Base-by-base conservation (phyloP, 2,888 invertebrate species). In the Chelonus formosanus region DNA sequence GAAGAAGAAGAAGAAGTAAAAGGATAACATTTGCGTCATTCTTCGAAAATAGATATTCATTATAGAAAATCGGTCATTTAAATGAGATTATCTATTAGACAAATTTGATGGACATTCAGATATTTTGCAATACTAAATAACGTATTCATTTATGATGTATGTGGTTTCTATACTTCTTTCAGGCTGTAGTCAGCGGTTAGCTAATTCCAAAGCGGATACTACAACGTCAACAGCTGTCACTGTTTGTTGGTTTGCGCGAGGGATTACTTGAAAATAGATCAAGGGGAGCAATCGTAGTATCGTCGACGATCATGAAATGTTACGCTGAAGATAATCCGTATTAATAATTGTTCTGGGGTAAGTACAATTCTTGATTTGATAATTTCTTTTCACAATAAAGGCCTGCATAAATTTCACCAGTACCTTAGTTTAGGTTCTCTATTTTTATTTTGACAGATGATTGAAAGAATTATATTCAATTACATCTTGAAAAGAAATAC, bases 191-290 rank as follows among this genome's bases (percentile, higher is more conserved):
- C 48, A 43, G 59, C 69, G 65, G 67, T 69, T 71, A 63, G 65
- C 69, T 68, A 64, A 70, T 70, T 71, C 67, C 67, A 73, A 75
- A 74, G 70, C 70, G 70, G 70, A 73, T 72, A 71, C 72, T 57
- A 65, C 64, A 50, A 75, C 76, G 75, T 80, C 76, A 80, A 76
- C 83, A 82, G 83, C 83, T 83, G 83, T 77, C 76, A 76, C 75
- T 81, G 76, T 80, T 81, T 81, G 82, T 81, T 81, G 82, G 78
- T 79, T 80, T 78, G 78, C 76, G 71, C 67, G 68, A 70, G 76
- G 80, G 80, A 81, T 82, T 82, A 82, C 76, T 78, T 74, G 78
- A 77, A 79, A 81, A 80, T 80, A 80, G 77, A 78, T 78, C 74
- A 71, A 69, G 61, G 63, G 68, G 70, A 55, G 53, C 36, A 35